A percentile compares a stretch with the other conserved stretches of the same genome.
phyloP scores from a whole-genome alignment of 2,888 invertebrate species.

The Rhopalosiphum nymphaeae region DNA sequence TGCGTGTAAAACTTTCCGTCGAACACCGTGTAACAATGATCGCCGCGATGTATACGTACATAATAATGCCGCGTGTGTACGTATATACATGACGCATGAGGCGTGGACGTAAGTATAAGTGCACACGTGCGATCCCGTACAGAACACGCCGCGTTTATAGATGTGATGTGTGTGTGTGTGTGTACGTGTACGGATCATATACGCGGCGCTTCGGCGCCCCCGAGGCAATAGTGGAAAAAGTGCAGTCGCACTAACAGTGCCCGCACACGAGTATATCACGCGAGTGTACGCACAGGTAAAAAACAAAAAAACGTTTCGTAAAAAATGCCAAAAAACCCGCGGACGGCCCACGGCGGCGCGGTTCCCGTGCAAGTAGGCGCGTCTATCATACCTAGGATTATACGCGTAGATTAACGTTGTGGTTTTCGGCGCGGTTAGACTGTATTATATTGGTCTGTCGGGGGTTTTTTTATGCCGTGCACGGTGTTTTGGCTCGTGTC shows the following conservation, averaged over 20 bases:
- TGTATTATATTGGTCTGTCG: neutral
- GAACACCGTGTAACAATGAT: constrained; percentile 6
- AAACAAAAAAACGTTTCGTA: neutral
- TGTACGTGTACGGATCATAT: too few relatives aligned
- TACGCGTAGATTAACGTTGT: too few relatives aligned
- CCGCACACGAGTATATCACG: neutral
- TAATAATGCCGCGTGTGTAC: too few relatives aligned
- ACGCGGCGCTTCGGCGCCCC: neutral
- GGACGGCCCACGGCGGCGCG: neutral
- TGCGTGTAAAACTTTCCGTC: neutral
- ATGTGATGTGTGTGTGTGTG: too few relatives aligned
- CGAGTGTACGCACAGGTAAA: too few relatives aligned
- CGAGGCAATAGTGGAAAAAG: neutral
- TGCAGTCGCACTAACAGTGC: neutral
- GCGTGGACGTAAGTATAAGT: neutral
- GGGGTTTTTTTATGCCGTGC: neutral
- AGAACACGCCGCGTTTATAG: too few relatives aligned
- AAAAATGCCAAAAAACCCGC: neutral
- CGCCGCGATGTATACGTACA: neutral
- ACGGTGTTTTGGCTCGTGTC: neutral
- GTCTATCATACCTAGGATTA: neutral
- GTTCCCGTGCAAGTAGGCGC: neutral
- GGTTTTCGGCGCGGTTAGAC: neutral
- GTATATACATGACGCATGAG: neutral
- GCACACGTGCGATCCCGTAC: neutral